Evolutionary conservation across 1,140 invertebrate species (phyloP).

Genomic region (Bombus difficillimus): DNA sequence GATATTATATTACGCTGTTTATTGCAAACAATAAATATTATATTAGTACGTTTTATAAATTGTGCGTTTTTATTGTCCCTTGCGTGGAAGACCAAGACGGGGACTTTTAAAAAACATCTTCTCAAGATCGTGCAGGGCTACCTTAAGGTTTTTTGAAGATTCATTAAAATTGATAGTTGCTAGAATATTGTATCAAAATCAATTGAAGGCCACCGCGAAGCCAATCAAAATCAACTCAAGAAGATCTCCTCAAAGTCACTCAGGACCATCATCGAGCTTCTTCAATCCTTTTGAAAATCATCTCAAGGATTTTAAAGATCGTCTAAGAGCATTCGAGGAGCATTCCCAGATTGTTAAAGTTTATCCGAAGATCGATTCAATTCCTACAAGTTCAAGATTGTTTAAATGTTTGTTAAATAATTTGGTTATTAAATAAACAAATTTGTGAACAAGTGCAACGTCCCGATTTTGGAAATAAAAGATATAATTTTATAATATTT

Average conservation of each 20-base stretch:
- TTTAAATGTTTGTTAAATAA: no score
- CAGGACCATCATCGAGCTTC: neutral
- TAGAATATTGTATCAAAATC: neutral
- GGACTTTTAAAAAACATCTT: neutral
- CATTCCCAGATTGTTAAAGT: neutral
- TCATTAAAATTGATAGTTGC: neutral
- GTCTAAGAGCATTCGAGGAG: neutral
- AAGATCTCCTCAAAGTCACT: neutral
- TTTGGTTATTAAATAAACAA: no score
- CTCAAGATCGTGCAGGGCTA: neutral
- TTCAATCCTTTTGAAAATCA: neutral
- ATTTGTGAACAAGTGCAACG: neutral
- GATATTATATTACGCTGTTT: conserved; percentile 83
- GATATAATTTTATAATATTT: no score
- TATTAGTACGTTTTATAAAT: conserved; percentile 84
- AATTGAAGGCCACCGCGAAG: neutral
- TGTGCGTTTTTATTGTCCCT: conserved; percentile 43
- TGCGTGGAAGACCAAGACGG: neutral
- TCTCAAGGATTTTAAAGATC: no score
- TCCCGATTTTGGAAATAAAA: neutral
- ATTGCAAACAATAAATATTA: conserved; percentile 83
- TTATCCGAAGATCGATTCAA: neutral
- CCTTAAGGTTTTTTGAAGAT: neutral
- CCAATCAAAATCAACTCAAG: neutral
- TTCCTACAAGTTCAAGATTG: neutral